These are phyloP conservation scores for Petaurus breviceps DNA, from an alignment of 2,113 vertebrate genomes.

Conservation along the genomic window DNA sequence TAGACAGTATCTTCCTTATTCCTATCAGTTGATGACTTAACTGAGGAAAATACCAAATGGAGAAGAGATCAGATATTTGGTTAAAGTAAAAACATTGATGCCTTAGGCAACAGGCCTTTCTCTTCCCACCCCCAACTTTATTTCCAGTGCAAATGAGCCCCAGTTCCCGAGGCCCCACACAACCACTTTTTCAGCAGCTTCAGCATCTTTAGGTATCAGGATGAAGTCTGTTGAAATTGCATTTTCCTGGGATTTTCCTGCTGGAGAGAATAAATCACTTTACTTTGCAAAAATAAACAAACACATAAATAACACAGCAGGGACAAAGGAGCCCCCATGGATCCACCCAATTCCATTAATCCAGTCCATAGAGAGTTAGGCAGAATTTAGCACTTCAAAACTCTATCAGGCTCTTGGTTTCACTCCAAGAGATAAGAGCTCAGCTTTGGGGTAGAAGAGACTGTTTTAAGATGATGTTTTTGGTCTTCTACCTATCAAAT, in stretches of 20 bases:
- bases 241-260: slow-evolving; percentile 59
- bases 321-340: background rate
- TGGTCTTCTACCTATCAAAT: background rate
- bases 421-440: background rate
- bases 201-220: slow-evolving; percentile 57
- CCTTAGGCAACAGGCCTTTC: background rate
- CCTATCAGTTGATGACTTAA: background rate
- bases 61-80: background rate
- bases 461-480: background rate
- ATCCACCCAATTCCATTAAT: background rate
- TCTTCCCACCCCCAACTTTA: background rate
- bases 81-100: accelerated
- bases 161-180: background rate
- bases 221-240: slow-evolving; percentile 54
- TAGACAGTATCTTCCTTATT: background rate
- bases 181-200: slow-evolving; percentile 32
- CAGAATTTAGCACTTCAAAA: background rate
- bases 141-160: slow-evolving; percentile 11
- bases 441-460: background rate
- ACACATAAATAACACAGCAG: slow-evolving; percentile 38
- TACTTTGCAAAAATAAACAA: slow-evolving; percentile 39
- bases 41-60: background rate
- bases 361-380: background rate
- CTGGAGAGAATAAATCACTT: slow-evolving; percentile 60
- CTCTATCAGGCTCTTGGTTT: background rate